Evolutionary conservation across 2,113 vertebrate species (phyloP), one percentile per base, ranked within the genome.

Genomic region (Rhabdornis inornatus): DNA sequence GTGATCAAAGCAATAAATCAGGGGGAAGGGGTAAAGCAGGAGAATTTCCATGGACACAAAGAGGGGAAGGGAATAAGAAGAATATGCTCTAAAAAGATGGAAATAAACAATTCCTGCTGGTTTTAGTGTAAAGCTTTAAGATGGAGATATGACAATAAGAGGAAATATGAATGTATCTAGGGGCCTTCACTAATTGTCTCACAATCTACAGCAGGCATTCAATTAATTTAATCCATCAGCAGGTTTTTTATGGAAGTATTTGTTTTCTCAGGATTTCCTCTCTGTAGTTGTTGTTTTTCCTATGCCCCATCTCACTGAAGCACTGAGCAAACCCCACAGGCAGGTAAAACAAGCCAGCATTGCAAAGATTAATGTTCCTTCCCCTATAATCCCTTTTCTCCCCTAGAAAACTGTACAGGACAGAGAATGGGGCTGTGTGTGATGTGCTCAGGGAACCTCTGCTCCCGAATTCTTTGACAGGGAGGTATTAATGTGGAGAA

Each of bases 121-220:
- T 37, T 37, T 37, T 44, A 20, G 6, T 12, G 49, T 4, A 5
- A 13, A 39, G 8, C 3, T 53, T 20, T 10, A 17, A 16, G 27
- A 24, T 2, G 8, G 3, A 77, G 2, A 6, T 59, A 16, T 72
- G 15, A 5, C 37, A 49, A 3, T 8, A 0, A 24, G 17, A 28
- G 33, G 19, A 55, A 44, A 18, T 11, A 0, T 1, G 3, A 7
- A 3, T 55, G 3, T 10, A 1, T 3, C 5, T 13, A 0, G 37
- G 7, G 33, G 15, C 2, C 7, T 39, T 65, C 60, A 30, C 19
- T 22, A 17, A 42, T 5, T 16, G 37, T 35, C 31, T 30, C 39
- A 24, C 15, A 50, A 21, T 50, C 10, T 12, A 0, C 2, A 24
- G 22, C 0, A 61, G 23, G 4, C 2, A 6, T 23, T 77, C 8